phyloP scores from a whole-genome alignment of 2,113 vertebrate genomes.

The Aegithalos caudatus region DNA sequence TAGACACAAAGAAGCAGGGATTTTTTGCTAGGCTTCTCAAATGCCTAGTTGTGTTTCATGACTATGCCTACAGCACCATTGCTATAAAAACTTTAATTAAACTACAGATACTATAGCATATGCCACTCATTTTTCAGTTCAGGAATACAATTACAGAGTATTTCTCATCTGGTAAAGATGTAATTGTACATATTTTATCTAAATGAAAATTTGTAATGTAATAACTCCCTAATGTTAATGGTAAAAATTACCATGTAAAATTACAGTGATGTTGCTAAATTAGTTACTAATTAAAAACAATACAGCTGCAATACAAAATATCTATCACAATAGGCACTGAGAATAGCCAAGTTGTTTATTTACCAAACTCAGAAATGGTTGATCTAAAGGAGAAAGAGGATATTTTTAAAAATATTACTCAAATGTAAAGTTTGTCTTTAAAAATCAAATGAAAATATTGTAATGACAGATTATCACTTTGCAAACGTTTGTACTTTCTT shows the following conservation, averaged over 20 bases:
- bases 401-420: not conserved
- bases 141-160: not conserved
- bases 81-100: not conserved
- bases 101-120: not conserved
- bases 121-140: not conserved
- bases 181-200: not conserved
- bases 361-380: not conserved
- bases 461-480: not conserved
- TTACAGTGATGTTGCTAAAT: not conserved
- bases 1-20: not conserved
- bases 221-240: not conserved
- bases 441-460: not conserved
- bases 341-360: not conserved
- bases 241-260: not conserved
- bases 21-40: not conserved
- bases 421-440: not conserved
- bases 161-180: not conserved
- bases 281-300: not conserved
- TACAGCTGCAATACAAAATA: not conserved
- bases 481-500: not conserved
- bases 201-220: not conserved
- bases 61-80: not conserved
- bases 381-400: not conserved
- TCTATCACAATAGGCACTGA: not conserved
- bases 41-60: not conserved